Evolutionary conservation across 1,140 invertebrate genomes (phyloP).

Genomic region (Copidosoma floridanum): DNA sequence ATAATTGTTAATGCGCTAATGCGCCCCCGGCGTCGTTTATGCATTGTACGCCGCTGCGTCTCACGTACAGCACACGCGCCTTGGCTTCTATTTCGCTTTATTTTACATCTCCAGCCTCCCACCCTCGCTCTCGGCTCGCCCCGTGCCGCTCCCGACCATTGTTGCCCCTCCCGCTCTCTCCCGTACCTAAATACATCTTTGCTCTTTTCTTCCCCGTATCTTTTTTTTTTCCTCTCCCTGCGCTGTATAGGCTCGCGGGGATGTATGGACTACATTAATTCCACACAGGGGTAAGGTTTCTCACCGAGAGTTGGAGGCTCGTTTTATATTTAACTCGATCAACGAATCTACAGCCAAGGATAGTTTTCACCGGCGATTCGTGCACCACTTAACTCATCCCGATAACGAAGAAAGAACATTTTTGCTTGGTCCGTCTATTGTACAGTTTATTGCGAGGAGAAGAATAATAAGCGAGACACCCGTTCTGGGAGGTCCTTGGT

Average conservation of each 20-base stretch:
- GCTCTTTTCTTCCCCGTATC: background rate
- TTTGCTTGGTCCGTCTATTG: no score
- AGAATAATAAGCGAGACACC: no score
- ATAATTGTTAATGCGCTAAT: conserved; percentile 53
- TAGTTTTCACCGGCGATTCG: background rate
- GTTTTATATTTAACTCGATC: background rate
- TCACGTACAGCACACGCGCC: background rate
- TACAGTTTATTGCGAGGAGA: no score
- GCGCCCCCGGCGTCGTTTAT: conserved; percentile 44
- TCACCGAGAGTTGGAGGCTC: no score
- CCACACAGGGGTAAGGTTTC: no score
- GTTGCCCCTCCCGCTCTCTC: background rate
- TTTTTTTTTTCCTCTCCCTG: no score
- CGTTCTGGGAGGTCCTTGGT: conserved; percentile 8
- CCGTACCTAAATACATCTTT: background rate
- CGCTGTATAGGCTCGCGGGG: no score
- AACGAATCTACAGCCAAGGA: background rate
- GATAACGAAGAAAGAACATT: no score
- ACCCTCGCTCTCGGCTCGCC: background rate
- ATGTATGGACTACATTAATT: no score
- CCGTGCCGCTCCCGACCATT: background rate
- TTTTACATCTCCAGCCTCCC: conserved; percentile 5
- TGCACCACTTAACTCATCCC: background rate
- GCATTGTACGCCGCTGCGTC: conserved; percentile 35
- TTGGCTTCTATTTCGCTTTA: background rate